These are phyloP conservation scores for Amazonetta brasiliensis DNA, from an alignment of 2,797 vertebrate genomes.

Conservation along the genomic window DNA sequence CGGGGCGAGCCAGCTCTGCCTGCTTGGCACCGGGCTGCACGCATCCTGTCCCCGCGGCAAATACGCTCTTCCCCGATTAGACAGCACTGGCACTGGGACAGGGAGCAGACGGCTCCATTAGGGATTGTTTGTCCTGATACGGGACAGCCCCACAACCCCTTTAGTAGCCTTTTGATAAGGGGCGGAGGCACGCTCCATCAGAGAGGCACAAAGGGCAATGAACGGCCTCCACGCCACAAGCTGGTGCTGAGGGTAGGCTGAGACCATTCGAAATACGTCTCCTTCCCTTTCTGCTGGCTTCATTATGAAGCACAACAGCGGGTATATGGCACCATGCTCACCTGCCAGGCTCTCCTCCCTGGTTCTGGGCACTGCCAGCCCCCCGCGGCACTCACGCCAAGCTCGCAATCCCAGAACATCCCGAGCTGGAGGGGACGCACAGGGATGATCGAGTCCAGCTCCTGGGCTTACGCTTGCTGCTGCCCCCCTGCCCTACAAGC, in stretches of 20 bases:
- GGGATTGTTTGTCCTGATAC: slow-evolving; percentile 19
- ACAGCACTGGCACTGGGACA: not conserved
- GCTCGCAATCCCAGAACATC: not conserved
- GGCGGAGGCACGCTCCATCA: fast-evolving
- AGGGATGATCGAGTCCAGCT: no score
- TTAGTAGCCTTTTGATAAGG: not conserved
- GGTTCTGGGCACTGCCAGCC: not conserved
- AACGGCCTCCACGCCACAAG: not conserved
- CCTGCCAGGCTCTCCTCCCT: not conserved
- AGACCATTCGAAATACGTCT: not conserved
- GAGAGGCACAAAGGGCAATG: not conserved
- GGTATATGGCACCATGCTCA: not conserved
- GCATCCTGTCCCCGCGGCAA: fast-evolving
- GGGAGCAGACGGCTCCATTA: not conserved
- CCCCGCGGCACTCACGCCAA: fast-evolving
- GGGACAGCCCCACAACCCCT: not conserved
- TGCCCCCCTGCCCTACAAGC: not conserved
- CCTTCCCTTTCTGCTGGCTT: not conserved
- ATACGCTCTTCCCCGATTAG: not conserved
- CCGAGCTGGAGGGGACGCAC: no score
- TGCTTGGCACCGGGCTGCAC: fast-evolving
- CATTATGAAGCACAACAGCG: not conserved
- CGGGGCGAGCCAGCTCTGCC: not conserved
- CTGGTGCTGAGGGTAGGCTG: not conserved
- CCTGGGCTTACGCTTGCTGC: fast-evolving